phyloP scores from a whole-genome alignment of 1,140 invertebrate genomes.

The Nymphalis io region DNA sequence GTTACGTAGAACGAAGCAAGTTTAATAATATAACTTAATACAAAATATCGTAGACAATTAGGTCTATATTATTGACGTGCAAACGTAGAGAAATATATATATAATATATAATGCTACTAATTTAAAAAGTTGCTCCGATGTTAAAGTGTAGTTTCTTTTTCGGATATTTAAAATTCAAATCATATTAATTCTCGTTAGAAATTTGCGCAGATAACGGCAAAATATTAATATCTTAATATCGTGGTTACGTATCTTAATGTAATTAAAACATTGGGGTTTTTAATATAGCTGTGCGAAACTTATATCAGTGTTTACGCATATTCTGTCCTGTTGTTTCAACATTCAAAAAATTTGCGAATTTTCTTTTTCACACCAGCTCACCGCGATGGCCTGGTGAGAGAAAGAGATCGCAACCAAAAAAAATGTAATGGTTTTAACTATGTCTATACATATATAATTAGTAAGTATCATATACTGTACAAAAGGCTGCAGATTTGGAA shows the following conservation, averaged over 20 bases:
- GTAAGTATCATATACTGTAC: conserved; percentile 80
- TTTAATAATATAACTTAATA: not conserved
- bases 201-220: conserved; percentile 50
- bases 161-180: conserved; percentile 38
- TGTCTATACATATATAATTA: conserved; percentile 78
- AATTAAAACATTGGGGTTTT: conserved; percentile 54
- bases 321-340: conserved; percentile 60
- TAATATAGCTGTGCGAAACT: conserved; percentile 61
- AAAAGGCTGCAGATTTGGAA: conserved; percentile 77
- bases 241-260: conserved; percentile 61
- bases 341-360: conserved; percentile 48
- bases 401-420: conserved; percentile 66
- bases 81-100: conserved; percentile 6
- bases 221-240: conserved; percentile 53
- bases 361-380: conserved; percentile 43
- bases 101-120: not conserved
- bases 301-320: conserved; percentile 60
- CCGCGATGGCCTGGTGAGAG: conserved; percentile 19
- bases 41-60: not conserved
- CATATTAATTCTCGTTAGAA: conserved; percentile 54
- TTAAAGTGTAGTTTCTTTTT: conserved; percentile 64
- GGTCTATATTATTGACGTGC: conserved; percentile 6
- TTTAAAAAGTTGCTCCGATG: conserved; percentile 4
- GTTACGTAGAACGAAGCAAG: not conserved
- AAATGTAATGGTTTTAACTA: conserved; percentile 75